Evolutionary conservation across 2,113 vertebrate species (phyloP).

Genomic region (Hiodon tergisus): DNA sequence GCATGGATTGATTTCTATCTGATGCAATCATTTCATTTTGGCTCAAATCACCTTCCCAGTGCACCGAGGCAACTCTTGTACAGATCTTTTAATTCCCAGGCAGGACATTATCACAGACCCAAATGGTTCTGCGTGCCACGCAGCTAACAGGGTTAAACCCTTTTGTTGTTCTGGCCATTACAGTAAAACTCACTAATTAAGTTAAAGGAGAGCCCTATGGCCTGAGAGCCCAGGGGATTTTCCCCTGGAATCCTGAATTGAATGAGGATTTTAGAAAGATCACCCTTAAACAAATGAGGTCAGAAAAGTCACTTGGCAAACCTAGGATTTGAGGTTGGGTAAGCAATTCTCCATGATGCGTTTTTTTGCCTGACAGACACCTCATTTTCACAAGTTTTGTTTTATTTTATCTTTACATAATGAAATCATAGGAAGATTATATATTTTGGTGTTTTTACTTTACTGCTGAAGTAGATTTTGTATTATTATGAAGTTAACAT

Average conservation of each 20-base stretch:
- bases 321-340: too few species aligned
- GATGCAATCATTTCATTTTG: slow-evolving; percentile 75
- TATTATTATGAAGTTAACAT: too few species aligned
- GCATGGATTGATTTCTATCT: slow-evolving; percentile 73
- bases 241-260: slow-evolving; percentile 38
- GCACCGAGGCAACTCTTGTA: slow-evolving; percentile 49
- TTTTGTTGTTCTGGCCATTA: slow-evolving; percentile 53
- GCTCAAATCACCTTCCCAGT: slow-evolving; percentile 56
- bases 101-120: slow-evolving; percentile 32
- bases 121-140: slow-evolving; percentile 37
- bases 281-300: slow-evolving; percentile 14
- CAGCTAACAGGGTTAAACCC: slow-evolving; percentile 59
- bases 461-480: too few species aligned
- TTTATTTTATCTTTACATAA: too few species aligned
- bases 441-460: too few species aligned
- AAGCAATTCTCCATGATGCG: too few species aligned
- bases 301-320: too few species aligned
- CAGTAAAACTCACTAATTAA: slow-evolving; percentile 64
- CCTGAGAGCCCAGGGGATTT: slow-evolving; percentile 25
- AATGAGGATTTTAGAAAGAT: slow-evolving; percentile 49
- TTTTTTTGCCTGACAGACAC: too few species aligned
- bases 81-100: slow-evolving; percentile 59
- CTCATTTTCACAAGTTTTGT: too few species aligned
- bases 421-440: too few species aligned
- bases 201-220: slow-evolving; percentile 37